Conservation (phyloP, 2,113 vertebrate species). For the Lepus americanus region DNA sequence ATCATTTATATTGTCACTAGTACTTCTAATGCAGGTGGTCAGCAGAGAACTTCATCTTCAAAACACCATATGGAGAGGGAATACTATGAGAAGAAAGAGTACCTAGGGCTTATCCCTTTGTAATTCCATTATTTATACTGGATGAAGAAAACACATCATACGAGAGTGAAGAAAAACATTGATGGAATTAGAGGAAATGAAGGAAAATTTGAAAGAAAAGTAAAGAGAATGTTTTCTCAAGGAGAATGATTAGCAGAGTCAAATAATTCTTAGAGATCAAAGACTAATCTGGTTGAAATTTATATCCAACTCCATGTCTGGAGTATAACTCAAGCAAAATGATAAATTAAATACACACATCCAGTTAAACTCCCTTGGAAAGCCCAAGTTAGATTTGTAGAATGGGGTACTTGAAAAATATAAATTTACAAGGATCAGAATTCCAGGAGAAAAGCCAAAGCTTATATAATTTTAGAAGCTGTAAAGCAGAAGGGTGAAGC, state of each 20-base stretch:
- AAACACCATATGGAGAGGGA: background rate
- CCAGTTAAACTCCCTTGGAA: background rate
- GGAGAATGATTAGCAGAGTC: background rate
- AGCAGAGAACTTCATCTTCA: background rate
- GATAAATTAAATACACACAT: background rate
- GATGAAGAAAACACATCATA: background rate
- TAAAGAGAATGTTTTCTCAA: background rate
- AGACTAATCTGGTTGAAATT: background rate
- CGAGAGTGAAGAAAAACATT: background rate
- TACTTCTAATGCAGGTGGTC: background rate
- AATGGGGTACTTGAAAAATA: background rate
- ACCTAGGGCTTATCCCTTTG: background rate
- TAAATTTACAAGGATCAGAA: background rate
- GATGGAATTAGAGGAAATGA: background rate
- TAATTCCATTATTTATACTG: background rate
- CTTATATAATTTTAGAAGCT: background rate
- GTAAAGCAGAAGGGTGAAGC: background rate
- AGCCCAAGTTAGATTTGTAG: background rate
- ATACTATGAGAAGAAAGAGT: background rate
- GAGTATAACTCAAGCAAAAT: background rate
- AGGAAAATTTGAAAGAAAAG: background rate
- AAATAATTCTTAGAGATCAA: background rate
- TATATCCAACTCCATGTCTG: background rate
- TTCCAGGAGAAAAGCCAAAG: background rate
- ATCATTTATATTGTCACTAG: background rate